Evolutionary conservation across 2,113 vertebrate species (phyloP).

Genomic region (Ramphastos sulfuratus): DNA sequence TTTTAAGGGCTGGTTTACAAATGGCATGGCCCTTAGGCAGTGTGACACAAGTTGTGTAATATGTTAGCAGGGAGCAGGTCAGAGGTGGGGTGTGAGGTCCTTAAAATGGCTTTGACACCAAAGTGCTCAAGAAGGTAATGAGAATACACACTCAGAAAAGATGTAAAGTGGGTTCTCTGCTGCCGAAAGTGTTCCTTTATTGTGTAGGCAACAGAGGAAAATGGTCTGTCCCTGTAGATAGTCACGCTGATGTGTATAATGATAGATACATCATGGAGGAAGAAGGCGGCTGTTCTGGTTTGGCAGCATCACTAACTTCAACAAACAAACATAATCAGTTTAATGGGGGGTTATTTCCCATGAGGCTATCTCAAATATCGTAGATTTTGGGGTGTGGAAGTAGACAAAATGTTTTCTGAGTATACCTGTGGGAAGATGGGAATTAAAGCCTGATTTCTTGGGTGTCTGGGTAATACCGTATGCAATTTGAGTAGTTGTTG

Average conservation of each 20-base stretch:
- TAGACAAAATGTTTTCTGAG: not conserved
- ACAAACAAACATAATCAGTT: not conserved
- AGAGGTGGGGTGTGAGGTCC: not conserved
- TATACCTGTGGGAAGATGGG: not conserved
- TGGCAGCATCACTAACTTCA: not conserved
- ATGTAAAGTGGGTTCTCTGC: not conserved
- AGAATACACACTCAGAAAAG: not conserved
- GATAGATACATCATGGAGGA: not conserved
- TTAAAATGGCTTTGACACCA: not conserved
- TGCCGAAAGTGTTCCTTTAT: not conserved
- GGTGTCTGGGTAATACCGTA: not conserved
- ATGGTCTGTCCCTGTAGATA: not conserved
- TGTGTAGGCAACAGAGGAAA: not conserved
- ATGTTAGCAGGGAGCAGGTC: not conserved
- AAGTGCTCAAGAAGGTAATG: not conserved
- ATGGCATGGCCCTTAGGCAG: not conserved
- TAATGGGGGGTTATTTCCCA: not conserved
- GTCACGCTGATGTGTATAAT: not conserved
- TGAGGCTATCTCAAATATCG: not conserved
- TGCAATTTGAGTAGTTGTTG: not conserved
- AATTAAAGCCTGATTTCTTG: not conserved
- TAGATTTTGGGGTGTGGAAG: not conserved
- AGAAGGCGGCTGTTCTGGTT: not conserved
- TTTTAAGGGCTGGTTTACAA: conserved; percentile 3
- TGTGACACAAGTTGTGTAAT: not conserved